Evolutionary conservation across 1,140 invertebrate species (phyloP).

Genomic region (Drosophila nigrodunni): DNA sequence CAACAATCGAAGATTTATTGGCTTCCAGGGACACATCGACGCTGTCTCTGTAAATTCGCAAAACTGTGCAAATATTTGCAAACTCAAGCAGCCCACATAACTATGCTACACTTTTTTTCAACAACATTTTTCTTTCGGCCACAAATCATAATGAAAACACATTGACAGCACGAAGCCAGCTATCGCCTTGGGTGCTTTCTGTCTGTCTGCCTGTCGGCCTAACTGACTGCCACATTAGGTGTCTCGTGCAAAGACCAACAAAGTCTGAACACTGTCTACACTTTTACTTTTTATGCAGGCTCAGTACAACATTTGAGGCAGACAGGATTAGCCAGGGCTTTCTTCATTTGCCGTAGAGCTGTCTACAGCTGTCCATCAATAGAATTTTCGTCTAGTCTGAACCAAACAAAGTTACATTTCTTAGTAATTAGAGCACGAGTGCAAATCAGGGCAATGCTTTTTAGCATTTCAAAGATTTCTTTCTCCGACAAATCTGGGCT

Average conservation of each 20-base stretch:
- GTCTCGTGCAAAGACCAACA: background rate
- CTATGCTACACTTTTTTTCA: constrained; percentile 58
- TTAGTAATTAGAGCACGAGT: constrained; percentile 7
- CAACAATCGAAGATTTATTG: constrained; percentile 74
- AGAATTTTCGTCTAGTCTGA: constrained; percentile 2
- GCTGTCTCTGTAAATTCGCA: constrained; percentile 35
- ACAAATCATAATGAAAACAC: constrained; percentile 72
- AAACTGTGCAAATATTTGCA: constrained; percentile 46
- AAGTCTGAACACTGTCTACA: background rate
- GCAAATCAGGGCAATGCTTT: constrained; percentile 3
- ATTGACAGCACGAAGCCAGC: constrained; percentile 29
- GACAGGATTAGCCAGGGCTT: constrained; percentile 58
- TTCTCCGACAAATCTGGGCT: background rate
- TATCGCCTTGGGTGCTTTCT: constrained; percentile 4
- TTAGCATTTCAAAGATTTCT: background rate
- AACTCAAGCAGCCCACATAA: constrained; percentile 34
- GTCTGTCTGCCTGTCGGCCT: background rate
- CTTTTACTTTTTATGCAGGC: constrained; percentile 46
- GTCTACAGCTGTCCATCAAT: constrained; percentile 6
- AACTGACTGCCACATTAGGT: constrained; percentile 9
- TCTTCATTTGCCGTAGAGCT: constrained; percentile 37
- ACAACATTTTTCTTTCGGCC: constrained; percentile 6
- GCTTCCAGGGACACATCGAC: constrained; percentile 30
- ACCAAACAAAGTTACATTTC: background rate
- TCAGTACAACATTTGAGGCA: constrained; percentile 47